Percentiles rank a stretch among this genome's conserved stretches.
Evolutionary conservation across 2,888 invertebrate genomes (phyloP).

Genomic region (Monoplex corrugatus): DNA sequence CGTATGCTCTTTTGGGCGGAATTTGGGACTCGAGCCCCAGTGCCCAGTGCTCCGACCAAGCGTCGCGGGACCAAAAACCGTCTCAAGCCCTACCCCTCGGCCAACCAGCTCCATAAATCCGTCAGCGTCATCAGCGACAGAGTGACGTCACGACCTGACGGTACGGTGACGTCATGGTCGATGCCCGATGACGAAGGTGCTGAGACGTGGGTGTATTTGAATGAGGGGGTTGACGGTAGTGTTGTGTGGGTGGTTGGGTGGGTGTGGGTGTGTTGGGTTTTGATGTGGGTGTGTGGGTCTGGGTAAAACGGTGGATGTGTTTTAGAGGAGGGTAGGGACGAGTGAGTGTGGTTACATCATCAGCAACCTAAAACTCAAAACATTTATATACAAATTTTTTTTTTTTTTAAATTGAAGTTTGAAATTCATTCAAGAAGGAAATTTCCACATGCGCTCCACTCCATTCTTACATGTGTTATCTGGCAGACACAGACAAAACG

Average conservation of each 20-base stretch:
- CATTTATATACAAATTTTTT: too few relatives aligned
- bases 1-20: constrained; percentile 37
- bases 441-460: too few relatives aligned
- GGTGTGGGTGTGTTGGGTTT: not conserved
- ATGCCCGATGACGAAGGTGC: not conserved
- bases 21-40: not conserved
- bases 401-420: too few relatives aligned
- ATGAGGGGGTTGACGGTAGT: too few relatives aligned
- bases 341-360: not conserved
- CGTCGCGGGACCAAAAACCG: not conserved
- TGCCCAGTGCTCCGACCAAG: not conserved
- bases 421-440: too few relatives aligned
- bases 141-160: not conserved
- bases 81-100: not conserved
- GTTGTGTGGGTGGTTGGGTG: not conserved
- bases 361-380: too few relatives aligned
- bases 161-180: not conserved
- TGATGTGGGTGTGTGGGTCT: not conserved
- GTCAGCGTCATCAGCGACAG: not conserved
- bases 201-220: constrained; percentile 15
- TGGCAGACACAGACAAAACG: too few relatives aligned
- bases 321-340: not conserved
- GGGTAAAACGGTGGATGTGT: not conserved
- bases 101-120: not conserved
- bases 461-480: too few relatives aligned